Evolutionary conservation across 2,888 invertebrate species (phyloP).

Genomic region (Halocaridina rubra): DNA sequence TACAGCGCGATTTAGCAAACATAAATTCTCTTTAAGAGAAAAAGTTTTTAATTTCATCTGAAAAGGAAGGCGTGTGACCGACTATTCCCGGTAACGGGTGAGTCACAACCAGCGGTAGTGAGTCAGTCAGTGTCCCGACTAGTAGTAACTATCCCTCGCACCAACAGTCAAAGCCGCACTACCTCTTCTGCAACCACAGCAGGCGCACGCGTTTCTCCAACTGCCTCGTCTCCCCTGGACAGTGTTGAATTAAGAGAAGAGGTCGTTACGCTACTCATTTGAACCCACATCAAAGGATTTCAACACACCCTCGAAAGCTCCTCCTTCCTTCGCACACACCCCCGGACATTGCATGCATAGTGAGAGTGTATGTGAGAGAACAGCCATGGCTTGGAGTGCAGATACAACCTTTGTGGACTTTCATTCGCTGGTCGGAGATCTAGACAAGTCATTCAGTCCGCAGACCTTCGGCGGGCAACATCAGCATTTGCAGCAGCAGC

Average conservation of each 20-base stretch:
- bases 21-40: too few relatives aligned
- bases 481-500: slow-evolving; percentile 12
- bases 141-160: neutral
- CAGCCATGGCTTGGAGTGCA: slow-evolving; percentile 36
- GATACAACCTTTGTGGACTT: slow-evolving; percentile 36
- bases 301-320: too few relatives aligned
- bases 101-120: neutral
- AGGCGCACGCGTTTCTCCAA: neutral
- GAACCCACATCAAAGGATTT: too few relatives aligned
- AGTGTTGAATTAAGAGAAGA: too few relatives aligned
- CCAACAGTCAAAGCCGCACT: neutral
- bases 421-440: slow-evolving; percentile 32
- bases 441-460: slow-evolving; percentile 41
- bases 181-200: neutral
- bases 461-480: slow-evolving; percentile 46
- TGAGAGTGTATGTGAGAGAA: slow-evolving; percentile 3
- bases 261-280: too few relatives aligned
- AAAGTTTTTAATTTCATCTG: too few relatives aligned
- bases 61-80: too few relatives aligned
- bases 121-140: neutral
- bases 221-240: neutral
- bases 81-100: neutral
- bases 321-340: neutral
- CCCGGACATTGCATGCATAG: slow-evolving; percentile 51
- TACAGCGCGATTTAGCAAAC: too few relatives aligned